These are phyloP conservation scores for Solenopsis invicta DNA, from an alignment of 1,140 invertebrate species.

Conservation along the genomic window DNA sequence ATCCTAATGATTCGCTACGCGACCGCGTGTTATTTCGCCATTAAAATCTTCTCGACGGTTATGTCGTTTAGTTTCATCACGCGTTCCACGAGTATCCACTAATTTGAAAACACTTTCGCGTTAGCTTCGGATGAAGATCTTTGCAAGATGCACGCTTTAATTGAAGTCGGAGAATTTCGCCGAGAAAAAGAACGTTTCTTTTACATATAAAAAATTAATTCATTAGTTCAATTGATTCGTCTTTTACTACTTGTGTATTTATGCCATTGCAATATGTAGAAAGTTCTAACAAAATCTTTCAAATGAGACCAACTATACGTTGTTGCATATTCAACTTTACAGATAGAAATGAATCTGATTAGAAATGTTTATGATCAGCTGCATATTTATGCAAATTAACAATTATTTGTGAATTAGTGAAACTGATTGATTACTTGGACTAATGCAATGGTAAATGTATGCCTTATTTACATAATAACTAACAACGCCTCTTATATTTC, in stretches of 20 bases:
- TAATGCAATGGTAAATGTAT: background rate
- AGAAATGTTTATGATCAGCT: background rate
- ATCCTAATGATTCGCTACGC: slow-evolving; percentile 32
- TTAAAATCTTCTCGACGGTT: slow-evolving; percentile 27
- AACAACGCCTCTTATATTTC: background rate
- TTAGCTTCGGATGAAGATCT: slow-evolving; percentile 13
- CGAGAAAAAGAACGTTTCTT: background rate
- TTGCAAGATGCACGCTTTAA: slow-evolving; percentile 3
- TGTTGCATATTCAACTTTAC: background rate
- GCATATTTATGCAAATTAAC: background rate
- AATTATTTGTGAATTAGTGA: background rate
- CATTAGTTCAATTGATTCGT: no score
- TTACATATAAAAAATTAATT: background rate
- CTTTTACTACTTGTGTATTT: background rate
- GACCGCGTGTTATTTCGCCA: slow-evolving; percentile 9
- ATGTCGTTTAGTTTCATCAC: slow-evolving; percentile 22
- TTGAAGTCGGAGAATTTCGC: slow-evolving; percentile 12
- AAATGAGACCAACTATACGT: background rate
- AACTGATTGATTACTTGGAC: background rate
- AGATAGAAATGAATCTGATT: background rate
- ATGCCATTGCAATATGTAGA: background rate
- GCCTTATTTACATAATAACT: slow-evolving; percentile 4
- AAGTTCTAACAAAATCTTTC: background rate
- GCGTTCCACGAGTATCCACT: background rate
- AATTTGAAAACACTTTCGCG: slow-evolving; percentile 29